Evolutionary conservation across 2,888 invertebrate genomes (phyloP), one percentile per base, ranked within the genome.

Genomic region (Dasypogon diadema): DNA sequence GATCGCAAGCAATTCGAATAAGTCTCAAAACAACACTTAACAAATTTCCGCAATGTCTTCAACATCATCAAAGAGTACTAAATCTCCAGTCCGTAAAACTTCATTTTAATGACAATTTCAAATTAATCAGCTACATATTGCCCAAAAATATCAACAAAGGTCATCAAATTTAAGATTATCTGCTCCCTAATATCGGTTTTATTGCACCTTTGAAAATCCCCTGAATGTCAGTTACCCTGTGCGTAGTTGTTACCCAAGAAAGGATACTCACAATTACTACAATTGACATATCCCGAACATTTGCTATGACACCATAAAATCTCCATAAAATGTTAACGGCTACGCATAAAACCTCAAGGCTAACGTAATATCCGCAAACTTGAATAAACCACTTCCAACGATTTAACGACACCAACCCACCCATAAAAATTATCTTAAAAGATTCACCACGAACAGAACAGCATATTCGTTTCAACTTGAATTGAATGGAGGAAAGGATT

Each of bases 261-360:
- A 37, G 22, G 60, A 60, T 60, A 60, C 34, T 60, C 16, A 22
- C 60, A 60, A 60, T 60, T 60, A 60, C 60, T 60, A 12, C 60
- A 60, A 37, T 60, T 60, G 60, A 60, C 60, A 60, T 60, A 60
- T 60, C 60, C 60, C 12, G 60, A 60, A 60, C 60, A 60, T 60
- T 60, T 34, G 37, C 60, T 60, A 21, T 37, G 60, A 21, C 37
- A 60, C 60, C 37, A 60, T 60, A 60, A 60, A 60, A 60, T 60
- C 34, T 10, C 60, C 42, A 37, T 60, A 60, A 60, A 60, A 60
- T 60, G 60, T 37, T 60, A 60, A 60, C 34, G 37, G 60, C 60
- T 60, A 42, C 60, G 60, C 60, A 60, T 60, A 60, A 60, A 60
- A 60, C 60, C 60, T 37, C 37, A 18, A 21, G 37, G 42, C 42